Conservation (phyloP, 2,113 vertebrate species). For the Synchiropus splendidus region DNA sequence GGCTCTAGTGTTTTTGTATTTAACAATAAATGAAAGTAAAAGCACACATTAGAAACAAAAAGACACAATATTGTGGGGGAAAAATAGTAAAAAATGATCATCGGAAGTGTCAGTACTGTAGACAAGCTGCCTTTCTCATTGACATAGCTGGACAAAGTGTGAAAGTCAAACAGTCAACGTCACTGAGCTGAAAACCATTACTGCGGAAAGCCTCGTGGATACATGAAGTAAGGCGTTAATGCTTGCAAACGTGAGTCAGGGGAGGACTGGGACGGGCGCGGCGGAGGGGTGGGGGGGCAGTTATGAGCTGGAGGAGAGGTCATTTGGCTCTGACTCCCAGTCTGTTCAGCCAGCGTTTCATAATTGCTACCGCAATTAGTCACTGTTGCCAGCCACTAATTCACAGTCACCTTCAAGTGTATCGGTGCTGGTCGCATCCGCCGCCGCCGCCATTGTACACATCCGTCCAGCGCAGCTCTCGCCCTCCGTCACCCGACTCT, state of each 20-base stretch:
- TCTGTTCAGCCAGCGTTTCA: slow-evolving; percentile 47
- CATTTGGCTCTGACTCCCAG: slow-evolving; percentile 52
- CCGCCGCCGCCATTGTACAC: slow-evolving; percentile 8
- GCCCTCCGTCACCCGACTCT: slow-evolving; percentile 18
- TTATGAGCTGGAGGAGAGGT: slow-evolving; percentile 47
- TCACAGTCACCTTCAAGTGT: slow-evolving; percentile 59
- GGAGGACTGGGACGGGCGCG: slow-evolving; percentile 4
- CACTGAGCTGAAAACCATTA: too few species aligned
- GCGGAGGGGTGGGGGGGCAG: slow-evolving; percentile 17
- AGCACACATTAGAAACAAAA: too few species aligned
- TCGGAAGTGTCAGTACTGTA: too few species aligned
- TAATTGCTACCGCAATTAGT: slow-evolving; percentile 64
- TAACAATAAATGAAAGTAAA: too few species aligned
- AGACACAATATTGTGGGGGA: too few species aligned
- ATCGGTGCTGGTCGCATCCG: slow-evolving; percentile 8
- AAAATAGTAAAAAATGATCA: too few species aligned
- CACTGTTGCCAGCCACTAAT: slow-evolving; percentile 51
- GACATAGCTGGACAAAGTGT: not conserved
- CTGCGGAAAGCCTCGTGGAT: slow-evolving; percentile 9
- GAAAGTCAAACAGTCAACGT: slow-evolving; percentile 2
- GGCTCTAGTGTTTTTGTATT: too few species aligned
- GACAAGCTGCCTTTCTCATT: too few species aligned
- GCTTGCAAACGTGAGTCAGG: slow-evolving; percentile 4
- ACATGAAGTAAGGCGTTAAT: not conserved
- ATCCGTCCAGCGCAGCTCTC: slow-evolving; percentile 5